Percentiles rank a stretch among this genome's conserved stretches.
Evolutionary conservation across 2,113 vertebrate genomes (phyloP).

Genomic region (Jaculus jaculus): DNA sequence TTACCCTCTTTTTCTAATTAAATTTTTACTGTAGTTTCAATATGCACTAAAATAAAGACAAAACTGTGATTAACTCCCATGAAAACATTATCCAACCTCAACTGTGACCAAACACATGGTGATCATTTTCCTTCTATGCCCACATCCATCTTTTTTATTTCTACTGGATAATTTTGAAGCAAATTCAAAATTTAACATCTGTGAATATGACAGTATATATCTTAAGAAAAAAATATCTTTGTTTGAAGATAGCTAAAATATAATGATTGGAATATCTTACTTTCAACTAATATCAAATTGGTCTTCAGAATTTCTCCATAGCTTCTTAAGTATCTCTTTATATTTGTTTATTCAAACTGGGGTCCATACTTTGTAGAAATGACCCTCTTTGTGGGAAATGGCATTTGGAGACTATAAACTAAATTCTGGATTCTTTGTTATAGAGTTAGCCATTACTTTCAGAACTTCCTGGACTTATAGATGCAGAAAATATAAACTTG

Average conservation of each 20-base stretch:
- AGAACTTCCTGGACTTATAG: not conserved
- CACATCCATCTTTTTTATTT: not conserved
- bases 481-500: not conserved
- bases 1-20: not conserved
- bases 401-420: not conserved
- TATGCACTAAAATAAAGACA: not conserved
- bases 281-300: not conserved
- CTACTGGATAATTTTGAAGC: not conserved
- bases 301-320: not conserved
- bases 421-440: not conserved
- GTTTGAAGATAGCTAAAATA: conserved; percentile 27
- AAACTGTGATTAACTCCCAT: not conserved
- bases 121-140: not conserved
- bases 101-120: not conserved
- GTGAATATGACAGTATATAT: not conserved
- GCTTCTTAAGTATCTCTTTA: not conserved
- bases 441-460: not conserved
- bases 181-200: not conserved
- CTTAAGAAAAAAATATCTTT: conserved; percentile 8
- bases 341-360: not conserved
- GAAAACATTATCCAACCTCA: not conserved
- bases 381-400: not conserved
- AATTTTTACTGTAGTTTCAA: not conserved
- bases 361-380: not conserved
- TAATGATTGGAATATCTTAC: not conserved